phyloP scores from a whole-genome alignment of 2,797 vertebrate genomes.

The Onychomys arenicola region DNA sequence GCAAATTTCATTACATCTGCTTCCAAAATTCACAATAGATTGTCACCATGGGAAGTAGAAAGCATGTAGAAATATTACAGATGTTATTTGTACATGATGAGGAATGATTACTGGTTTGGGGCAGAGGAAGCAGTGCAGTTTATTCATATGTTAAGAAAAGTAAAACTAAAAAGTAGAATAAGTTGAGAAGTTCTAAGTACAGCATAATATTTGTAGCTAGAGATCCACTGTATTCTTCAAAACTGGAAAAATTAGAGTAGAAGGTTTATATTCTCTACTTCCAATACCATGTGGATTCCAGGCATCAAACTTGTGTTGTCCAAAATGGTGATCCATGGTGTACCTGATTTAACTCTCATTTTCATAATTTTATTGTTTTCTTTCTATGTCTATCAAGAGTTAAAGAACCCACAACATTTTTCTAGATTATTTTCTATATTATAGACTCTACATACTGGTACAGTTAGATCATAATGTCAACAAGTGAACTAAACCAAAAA shows the following conservation, averaged over 20 bases:
- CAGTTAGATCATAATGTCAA: not conserved
- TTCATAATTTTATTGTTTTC: not conserved
- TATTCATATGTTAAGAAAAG: not conserved
- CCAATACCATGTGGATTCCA: not conserved
- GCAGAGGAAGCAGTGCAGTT: not conserved
- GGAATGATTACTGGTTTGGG: not conserved
- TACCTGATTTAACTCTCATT: too few species aligned
- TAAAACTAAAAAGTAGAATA: not conserved
- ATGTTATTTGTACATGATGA: not conserved
- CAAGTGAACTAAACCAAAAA: not conserved
- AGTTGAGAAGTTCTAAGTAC: not conserved
- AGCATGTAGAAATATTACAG: not conserved
- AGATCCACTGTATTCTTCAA: not conserved
- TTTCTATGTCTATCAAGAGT: not conserved
- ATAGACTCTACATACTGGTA: not conserved
- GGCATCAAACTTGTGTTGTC: not conserved
- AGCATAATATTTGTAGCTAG: not conserved
- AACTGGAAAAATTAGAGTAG: not conserved
- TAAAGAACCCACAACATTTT: not conserved
- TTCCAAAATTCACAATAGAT: not conserved
- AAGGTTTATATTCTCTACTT: not conserved
- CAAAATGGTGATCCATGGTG: not conserved
- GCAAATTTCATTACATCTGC: not conserved
- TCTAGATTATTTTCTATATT: not conserved
- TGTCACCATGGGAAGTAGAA: not conserved